A percentile compares a stretch with the other conserved stretches of the same genome.
Conservation (phyloP, 1,140 invertebrate species). For the Branchinecta lindahli region DNA sequence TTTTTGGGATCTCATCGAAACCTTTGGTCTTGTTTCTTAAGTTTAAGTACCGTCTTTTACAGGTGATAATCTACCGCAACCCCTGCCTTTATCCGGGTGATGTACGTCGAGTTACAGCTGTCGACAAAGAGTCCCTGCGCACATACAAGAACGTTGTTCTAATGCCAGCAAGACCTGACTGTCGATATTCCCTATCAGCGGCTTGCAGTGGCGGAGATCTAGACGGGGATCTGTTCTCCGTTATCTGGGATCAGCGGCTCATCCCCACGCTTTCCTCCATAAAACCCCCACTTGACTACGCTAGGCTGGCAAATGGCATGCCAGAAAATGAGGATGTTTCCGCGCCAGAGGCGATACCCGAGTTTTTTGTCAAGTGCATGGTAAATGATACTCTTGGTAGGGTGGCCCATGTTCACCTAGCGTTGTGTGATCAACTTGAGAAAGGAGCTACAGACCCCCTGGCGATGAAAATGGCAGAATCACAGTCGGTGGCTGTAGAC, state of each 20-base stretch:
- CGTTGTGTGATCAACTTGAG: conserved; percentile 7
- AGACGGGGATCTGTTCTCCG: conserved; percentile 9
- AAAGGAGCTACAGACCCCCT: neutral
- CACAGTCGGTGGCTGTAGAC: conserved; percentile 12
- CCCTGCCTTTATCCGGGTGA: conserved; percentile 13
- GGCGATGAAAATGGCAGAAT: conserved; percentile 12
- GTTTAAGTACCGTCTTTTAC: neutral
- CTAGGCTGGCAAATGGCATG: neutral
- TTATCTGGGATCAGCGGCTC: conserved; percentile 10
- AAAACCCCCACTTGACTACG: neutral
- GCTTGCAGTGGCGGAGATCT: conserved; percentile 10
- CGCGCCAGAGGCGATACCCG: neutral
- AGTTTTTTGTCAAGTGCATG: conserved; percentile 11
- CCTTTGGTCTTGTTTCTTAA: too few relatives aligned
- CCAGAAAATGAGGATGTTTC: neutral
- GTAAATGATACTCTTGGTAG: conserved; percentile 11
- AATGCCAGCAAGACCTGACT: conserved; percentile 2
- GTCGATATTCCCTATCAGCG: neutral
- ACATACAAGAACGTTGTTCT: conserved; percentile 10
- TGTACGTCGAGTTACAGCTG: conserved; percentile 3
- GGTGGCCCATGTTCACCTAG: conserved; percentile 7
- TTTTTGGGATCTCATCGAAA: too few relatives aligned
- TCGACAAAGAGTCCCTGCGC: neutral
- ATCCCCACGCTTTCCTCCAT: neutral
- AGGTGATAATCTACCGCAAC: conserved; percentile 12